Percentiles rank a stretch among this genome's conserved stretches.
These are phyloP conservation scores for Gnathonemus longibarbis DNA, from an alignment of 2,113 vertebrate genomes.

Conservation along the genomic window DNA sequence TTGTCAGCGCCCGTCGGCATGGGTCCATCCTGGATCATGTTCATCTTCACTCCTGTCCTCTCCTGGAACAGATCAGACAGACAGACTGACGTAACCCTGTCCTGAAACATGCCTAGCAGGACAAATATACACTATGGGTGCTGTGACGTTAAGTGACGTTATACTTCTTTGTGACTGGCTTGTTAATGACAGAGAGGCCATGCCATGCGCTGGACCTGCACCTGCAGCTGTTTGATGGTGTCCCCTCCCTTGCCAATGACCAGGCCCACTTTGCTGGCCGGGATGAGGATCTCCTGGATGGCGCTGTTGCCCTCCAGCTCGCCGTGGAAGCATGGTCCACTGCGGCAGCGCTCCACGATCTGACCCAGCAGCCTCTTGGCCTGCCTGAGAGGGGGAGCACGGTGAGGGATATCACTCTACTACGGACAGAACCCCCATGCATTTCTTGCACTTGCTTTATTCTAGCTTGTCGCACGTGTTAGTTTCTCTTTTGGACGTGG, in stretches of 20 bases:
- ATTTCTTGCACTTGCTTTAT: neutral
- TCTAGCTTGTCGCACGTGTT: neutral
- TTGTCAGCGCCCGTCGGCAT: constrained; percentile 89
- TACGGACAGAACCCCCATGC: neutral
- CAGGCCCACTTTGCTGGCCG: constrained; percentile 88
- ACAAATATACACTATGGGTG: neutral
- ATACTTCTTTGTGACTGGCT: no score
- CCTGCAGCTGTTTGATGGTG: constrained; percentile 94
- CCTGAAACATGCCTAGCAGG: neutral
- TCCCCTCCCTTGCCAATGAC: constrained; percentile 94
- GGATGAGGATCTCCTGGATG: constrained; percentile 85
- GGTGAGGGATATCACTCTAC: constrained; percentile 31
- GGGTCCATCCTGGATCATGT: constrained; percentile 91
- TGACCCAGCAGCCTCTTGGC: constrained; percentile 89
- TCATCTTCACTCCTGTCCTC: constrained; percentile 90
- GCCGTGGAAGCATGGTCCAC: constrained; percentile 80
- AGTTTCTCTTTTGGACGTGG: neutral
- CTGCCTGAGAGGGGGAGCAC: constrained; percentile 64
- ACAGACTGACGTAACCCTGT: neutral
- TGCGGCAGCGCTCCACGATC: constrained; percentile 90
- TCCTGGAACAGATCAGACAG: constrained; percentile 60
- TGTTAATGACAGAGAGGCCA: neutral
- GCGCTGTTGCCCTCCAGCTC: constrained; percentile 77
- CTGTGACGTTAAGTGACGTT: neutral
- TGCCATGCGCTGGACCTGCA: constrained; percentile 29